A percentile compares a stretch with the other conserved stretches of the same genome.
Evolutionary conservation across 1,140 invertebrate species (phyloP).

Genomic region (Asobara japonica): DNA sequence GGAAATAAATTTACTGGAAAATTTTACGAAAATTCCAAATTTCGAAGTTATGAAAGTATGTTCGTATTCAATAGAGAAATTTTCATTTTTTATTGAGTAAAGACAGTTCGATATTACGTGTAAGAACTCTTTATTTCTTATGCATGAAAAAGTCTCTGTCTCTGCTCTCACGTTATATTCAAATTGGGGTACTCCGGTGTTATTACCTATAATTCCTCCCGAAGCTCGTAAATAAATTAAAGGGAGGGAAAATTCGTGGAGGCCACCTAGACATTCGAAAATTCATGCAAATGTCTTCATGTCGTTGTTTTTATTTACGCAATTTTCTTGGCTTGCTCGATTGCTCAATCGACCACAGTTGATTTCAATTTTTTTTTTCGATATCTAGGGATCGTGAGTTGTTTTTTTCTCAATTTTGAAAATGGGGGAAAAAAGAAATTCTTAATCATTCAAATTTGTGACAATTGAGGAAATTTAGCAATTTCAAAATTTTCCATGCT

Average conservation of each 20-base stretch:
- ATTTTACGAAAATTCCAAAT: no score
- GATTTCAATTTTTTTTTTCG: conserved; percentile 53
- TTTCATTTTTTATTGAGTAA: neutral
- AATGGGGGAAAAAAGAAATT: no score
- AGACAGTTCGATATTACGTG: no score
- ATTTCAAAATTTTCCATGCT: no score
- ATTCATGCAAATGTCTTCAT: neutral
- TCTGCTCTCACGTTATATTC: neutral
- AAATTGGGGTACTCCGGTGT: neutral
- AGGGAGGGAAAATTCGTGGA: neutral
- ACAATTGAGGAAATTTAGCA: no score
- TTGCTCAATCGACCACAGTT: conserved; percentile 10
- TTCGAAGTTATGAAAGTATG: no score
- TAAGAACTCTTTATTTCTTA: neutral
- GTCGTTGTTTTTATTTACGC: neutral
- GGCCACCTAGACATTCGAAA: no score
- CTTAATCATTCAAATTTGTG: no score
- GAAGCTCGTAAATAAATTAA: neutral
- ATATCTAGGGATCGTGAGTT: conserved; percentile 49
- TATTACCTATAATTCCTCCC: neutral
- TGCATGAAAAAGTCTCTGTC: neutral
- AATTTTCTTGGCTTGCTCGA: neutral
- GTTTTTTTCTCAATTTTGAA: no score
- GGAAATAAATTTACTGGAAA: neutral
- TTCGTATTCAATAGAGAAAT: neutral